Evolutionary conservation across 2,888 invertebrate species (phyloP), one percentile per base, ranked within the genome.

Genomic region (Leptinotarsa haldemani): DNA sequence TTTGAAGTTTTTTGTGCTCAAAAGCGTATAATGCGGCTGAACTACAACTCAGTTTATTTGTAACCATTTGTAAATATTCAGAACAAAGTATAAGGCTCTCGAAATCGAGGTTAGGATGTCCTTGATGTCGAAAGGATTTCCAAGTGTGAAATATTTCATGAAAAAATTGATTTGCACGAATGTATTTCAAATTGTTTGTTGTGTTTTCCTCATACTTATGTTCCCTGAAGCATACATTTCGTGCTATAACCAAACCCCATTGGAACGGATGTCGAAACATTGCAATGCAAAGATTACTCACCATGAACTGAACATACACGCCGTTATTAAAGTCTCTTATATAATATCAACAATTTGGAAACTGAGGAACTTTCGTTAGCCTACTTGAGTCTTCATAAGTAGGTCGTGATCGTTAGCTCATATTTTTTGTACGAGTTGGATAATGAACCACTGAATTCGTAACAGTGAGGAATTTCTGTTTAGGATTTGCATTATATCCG

Each of bases 341-440:
- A 79, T 77, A 79, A 79, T 73, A 71, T 71, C 61, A 69, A 69
- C 71, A 79, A 73, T 78, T 77, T 76, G 65, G 74, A 76, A 76
- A 79, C 73, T 69, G 70, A 68, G 72, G 74, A 73, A 79, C 79
- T 79, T 79, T 79, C 79, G 73, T 77, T 74, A 77, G 75, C 79
- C 77, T 63, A 79, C 76, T 76, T 77, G 65, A n/a, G 15, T 25
- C n/a, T 53, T 13, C 47, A 56, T 56, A 74, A 73, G 74, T 74
- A 63, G 65, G 71, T 56, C 67, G 70, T 69, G 52, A 53, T 74
- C 74, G 68, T 64, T 66, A 46, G 66, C 66, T 73, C 52, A 69
- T 70, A 66, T 65, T 73, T 70, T 73, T 64, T 50, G 18, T 52
- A 20, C 16, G 18, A 47, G n/a, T 56, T 20, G 20, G 20, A 65